Evolutionary conservation across 1,140 invertebrate genomes (phyloP).

Genomic region (Drosophila pseudoobscura): DNA sequence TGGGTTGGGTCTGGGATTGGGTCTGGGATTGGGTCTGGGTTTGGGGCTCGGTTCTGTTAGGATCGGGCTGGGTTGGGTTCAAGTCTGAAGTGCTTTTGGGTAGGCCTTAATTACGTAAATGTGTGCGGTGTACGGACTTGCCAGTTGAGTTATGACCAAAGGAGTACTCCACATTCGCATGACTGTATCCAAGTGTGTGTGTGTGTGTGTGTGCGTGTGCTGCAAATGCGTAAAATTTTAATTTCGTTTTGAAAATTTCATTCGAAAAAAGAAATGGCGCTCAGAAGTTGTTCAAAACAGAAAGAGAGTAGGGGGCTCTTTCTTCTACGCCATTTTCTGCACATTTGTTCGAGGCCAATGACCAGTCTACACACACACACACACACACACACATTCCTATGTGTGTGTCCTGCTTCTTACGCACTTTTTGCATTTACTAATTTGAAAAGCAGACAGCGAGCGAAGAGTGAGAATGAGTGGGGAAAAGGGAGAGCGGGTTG

Average conservation of each 20-base stretch:
- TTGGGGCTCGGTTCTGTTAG: constrained; percentile 1
- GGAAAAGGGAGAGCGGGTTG: constrained; percentile 5
- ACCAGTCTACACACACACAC: constrained; percentile 54
- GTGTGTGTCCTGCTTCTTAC: constrained; percentile 61
- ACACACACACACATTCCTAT: not conserved
- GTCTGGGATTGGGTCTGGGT: not conserved
- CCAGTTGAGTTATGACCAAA: constrained; percentile 76
- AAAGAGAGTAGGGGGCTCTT: constrained; percentile 5
- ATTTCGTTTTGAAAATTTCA: constrained; percentile 79
- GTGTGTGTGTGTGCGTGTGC: constrained; percentile 40
- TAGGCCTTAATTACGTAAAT: constrained; percentile 78
- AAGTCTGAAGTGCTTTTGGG: constrained; percentile 80
- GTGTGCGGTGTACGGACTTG: constrained; percentile 56
- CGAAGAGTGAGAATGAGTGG: not conserved
- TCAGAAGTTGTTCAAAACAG: constrained; percentile 56
- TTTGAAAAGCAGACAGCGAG: constrained; percentile 49
- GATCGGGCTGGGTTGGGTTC: constrained; percentile 28
- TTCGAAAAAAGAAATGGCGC: constrained; percentile 58
- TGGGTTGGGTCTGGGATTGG: not conserved
- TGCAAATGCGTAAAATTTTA: constrained; percentile 79
- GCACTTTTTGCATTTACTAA: constrained; percentile 78
- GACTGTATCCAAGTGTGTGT: constrained; percentile 30
- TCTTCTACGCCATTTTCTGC: constrained; percentile 17
- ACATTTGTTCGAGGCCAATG: constrained; percentile 68
- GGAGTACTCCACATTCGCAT: constrained; percentile 60